Evolutionary conservation across 2,113 vertebrate species (phyloP).

Genomic region (Recurvirostra avosetta): DNA sequence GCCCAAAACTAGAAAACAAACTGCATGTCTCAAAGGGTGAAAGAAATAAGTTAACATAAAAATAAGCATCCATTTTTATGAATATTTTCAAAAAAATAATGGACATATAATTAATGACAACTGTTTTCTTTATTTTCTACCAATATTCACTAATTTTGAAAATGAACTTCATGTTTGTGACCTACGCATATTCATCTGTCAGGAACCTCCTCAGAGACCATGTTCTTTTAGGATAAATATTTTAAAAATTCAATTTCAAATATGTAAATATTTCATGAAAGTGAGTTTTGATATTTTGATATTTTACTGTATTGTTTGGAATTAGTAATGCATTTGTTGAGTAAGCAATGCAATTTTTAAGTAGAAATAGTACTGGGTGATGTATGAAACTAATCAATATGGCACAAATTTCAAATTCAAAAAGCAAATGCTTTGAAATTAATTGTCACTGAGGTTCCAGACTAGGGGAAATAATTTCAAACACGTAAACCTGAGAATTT

Average conservation of each 20-base stretch:
- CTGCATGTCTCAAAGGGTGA: neutral
- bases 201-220: neutral
- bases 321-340: neutral
- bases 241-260: neutral
- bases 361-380: neutral
- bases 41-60: neutral
- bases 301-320: neutral
- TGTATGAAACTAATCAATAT: neutral
- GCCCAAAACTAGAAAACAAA: neutral
- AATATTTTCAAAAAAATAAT: neutral
- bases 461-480: neutral
- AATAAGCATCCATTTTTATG: neutral
- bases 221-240: neutral
- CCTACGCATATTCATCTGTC: fast-evolving
- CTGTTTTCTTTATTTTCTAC: neutral
- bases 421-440: neutral
- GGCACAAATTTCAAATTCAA: neutral
- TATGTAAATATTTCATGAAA: neutral
- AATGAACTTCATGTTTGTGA: neutral
- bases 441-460: neutral
- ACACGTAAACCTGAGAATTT: neutral
- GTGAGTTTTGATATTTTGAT: neutral
- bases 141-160: neutral
- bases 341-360: neutral
- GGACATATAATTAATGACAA: neutral